A percentile compares a stretch with the other conserved stretches of the same genome.
Conservation (phyloP, 2,113 vertebrate genomes). For the Ammospiza nelsoni region DNA sequence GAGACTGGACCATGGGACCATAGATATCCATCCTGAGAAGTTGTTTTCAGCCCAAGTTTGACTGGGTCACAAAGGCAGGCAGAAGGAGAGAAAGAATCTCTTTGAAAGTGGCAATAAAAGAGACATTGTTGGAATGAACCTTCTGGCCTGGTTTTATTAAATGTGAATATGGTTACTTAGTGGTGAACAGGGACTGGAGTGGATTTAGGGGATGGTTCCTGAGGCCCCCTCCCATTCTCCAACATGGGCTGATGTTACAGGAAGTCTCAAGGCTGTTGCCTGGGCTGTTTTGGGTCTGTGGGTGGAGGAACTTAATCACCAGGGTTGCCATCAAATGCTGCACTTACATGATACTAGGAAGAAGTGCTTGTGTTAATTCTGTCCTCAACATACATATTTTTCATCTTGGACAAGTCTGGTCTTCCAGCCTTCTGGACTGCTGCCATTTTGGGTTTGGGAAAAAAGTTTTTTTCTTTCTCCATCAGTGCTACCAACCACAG, state of each 20-base stretch:
- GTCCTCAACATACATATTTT: neutral
- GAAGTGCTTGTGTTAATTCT: neutral
- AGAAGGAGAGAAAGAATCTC: neutral
- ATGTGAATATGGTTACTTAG: neutral
- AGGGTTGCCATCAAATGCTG: neutral
- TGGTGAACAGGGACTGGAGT: neutral
- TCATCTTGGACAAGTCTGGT: neutral
- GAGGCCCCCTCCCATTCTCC: neutral
- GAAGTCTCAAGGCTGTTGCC: neutral
- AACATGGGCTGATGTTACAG: neutral
- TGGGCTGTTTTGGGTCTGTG: neutral
- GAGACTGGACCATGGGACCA: neutral
- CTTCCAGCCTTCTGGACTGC: neutral
- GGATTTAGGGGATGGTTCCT: neutral
- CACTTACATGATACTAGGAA: neutral
- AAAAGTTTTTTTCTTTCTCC: neutral
- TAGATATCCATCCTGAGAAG: neutral
- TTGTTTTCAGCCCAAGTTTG: neutral
- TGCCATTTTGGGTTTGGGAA: neutral
- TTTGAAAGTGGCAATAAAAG: neutral
- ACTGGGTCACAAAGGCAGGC: neutral
- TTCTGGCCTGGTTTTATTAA: neutral
- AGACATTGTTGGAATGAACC: neutral
- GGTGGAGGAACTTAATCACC: neutral
- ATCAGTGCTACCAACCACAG: neutral